Evolutionary conservation across 2,113 vertebrate species (phyloP).

Genomic region (Picathartes gymnocephalus): DNA sequence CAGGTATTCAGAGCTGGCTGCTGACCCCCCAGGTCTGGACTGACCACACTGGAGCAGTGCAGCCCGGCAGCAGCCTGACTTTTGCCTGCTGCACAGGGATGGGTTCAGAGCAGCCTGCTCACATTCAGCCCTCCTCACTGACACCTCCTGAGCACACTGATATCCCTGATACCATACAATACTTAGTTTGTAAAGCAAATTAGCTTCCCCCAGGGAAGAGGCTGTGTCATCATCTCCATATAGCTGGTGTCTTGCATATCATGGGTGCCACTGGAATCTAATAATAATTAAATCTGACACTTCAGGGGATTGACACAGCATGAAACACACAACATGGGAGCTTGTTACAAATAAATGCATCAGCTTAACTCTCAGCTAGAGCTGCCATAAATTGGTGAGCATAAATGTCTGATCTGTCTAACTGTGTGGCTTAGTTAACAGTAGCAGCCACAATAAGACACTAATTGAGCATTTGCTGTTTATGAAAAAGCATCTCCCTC

Average conservation of each 20-base stretch:
- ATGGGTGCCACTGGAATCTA: slow-evolving; percentile 54
- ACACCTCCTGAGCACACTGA: background rate
- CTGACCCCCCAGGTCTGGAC: too few species aligned
- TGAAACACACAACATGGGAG: slow-evolving; percentile 19
- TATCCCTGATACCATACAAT: background rate
- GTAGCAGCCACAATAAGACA: slow-evolving; percentile 46
- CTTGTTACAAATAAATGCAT: slow-evolving; percentile 51
- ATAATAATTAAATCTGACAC: slow-evolving; percentile 56
- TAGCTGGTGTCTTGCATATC: background rate
- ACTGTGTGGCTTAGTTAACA: slow-evolving; percentile 46
- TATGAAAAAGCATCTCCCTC: slow-evolving; percentile 41
- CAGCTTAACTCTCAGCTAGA: slow-evolving; percentile 48
- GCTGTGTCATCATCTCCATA: background rate
- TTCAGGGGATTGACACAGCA: background rate
- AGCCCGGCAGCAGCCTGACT: background rate
- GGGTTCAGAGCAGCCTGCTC: rapidly evolving
- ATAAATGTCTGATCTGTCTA: slow-evolving; percentile 50
- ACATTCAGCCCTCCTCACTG: background rate
- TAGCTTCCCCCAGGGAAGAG: background rate
- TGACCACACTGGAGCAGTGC: background rate
- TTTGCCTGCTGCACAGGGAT: background rate
- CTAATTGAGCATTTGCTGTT: slow-evolving; percentile 14
- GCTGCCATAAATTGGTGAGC: slow-evolving; percentile 53
- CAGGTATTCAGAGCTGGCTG: background rate
- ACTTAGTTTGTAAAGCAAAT: slow-evolving; percentile 29